These are phyloP conservation scores for Trachythela sp. DNA, from an alignment of 64 coral and sea anemone genomes.

Conservation along the genomic window DNA sequence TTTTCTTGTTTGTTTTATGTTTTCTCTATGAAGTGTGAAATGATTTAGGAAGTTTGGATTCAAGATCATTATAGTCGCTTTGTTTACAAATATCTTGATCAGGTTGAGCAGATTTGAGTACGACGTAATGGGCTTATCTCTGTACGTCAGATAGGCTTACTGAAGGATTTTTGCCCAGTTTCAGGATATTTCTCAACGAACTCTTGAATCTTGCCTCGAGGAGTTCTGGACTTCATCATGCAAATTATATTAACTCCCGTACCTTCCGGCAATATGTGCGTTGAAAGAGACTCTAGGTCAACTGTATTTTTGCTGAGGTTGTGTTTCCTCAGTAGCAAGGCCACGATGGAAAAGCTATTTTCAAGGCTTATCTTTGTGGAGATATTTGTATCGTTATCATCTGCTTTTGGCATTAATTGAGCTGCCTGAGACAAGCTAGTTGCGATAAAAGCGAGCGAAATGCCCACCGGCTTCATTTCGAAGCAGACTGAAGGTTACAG, in stretches of 20 bases:
- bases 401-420: slow-evolving; percentile 25
- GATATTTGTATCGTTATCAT: slow-evolving; percentile 24
- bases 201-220: neutral
- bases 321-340: neutral
- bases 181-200: neutral
- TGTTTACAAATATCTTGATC: slow-evolving; percentile 2
- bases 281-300: neutral
- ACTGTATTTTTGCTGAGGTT: neutral
- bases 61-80: neutral
- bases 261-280: neutral
- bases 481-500: neutral
- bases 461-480: neutral
- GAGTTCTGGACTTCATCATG: neutral
- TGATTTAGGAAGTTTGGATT: neutral
- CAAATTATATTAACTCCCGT: neutral
- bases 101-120: neutral
- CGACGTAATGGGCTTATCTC: slow-evolving; percentile 10
- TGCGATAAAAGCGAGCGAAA: neutral
- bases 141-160: slow-evolving; percentile 26
- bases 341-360: slow-evolving; percentile 16
- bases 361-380: neutral
- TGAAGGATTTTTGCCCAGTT: neutral
- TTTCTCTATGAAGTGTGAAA: neutral
- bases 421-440: neutral
- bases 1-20: neutral